A percentile compares a stretch with the other conserved stretches of the same genome.
Evolutionary conservation across 2,113 vertebrate species (phyloP).

Genomic region (Plectropomus leopardus): DNA sequence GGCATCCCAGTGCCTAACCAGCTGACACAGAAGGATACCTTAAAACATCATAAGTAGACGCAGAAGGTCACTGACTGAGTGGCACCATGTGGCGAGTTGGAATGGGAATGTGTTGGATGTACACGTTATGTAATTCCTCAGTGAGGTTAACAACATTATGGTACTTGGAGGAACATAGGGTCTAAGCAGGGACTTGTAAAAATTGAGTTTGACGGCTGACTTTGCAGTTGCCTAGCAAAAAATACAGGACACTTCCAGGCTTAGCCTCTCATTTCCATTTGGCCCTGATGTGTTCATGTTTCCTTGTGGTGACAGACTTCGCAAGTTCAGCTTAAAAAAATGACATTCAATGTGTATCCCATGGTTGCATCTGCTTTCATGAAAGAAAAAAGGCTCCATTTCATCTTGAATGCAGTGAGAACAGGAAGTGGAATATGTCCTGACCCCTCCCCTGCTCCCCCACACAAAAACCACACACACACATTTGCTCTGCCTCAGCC

Average conservation of each 20-base stretch:
- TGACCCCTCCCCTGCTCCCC: neutral
- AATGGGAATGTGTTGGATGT: too few relatives aligned
- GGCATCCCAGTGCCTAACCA: too few relatives aligned
- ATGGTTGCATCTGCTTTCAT: too few relatives aligned
- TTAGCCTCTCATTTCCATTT: too few relatives aligned
- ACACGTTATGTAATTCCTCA: too few relatives aligned
- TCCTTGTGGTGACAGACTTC: neutral
- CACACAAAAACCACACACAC: neutral
- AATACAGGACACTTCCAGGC: too few relatives aligned
- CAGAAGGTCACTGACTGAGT: too few relatives aligned
- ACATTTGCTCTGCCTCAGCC: neutral
- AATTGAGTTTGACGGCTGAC: conserved; percentile 15
- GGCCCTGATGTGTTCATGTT: neutral
- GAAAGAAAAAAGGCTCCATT: too few relatives aligned
- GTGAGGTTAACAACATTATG: too few relatives aligned
- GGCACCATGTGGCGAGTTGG: too few relatives aligned
- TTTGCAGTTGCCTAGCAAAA: conserved; percentile 39
- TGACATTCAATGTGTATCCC: neutral
- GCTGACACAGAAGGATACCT: too few relatives aligned
- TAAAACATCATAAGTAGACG: too few relatives aligned
- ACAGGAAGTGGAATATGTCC: conserved; percentile 13
- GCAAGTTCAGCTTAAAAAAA: neutral
- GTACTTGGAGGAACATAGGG: neutral
- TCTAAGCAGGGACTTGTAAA: neutral
- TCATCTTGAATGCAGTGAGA: neutral